Base-by-base conservation (phyloP, 2,888 invertebrate genomes). In the Syritta pipiens region DNA sequence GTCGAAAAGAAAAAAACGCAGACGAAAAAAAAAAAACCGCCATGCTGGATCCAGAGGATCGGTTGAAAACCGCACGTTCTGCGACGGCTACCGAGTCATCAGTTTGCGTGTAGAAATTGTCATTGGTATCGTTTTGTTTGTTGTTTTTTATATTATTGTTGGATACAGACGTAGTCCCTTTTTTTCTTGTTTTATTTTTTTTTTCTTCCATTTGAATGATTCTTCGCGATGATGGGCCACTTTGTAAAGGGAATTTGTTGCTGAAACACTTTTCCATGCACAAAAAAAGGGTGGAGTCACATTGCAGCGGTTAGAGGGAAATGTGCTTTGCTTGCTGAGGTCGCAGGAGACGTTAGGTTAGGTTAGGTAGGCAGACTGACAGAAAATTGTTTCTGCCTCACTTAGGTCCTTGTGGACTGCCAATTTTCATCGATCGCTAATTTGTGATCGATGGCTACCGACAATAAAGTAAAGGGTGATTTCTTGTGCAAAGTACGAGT, bases 51-150 rank as follows among this genome's bases (percentile, higher is more conserved):
- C 59, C 46, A 32, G 30, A 32, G 24, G 59, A 60, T 44, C 59
- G 24, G 46, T 9, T 30, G n/a, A n/a, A 28, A 44, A 42, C 42
- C 28, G 7, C 48, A 48, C 48, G 48, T 44, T 12, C 5, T 4
- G 14, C 48, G n/a, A 14, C 12, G 44, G 59, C 46, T 46, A 60
- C 59, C 32, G 46, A 30, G 44, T 35, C 46, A 46, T 46, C 59
- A 24, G 19, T 46, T 30, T 28, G 26, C 17, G 19, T 48, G n/a
- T 48, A 48, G 12, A 53, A 53, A 37, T 53, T 53, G 35, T 53
- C 53, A 53, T 53, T 53, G 30, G 30, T 30, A 51, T 51, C 51
- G 53, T 35, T 53, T 53, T 53, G 53, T 35, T 49, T 51, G 32
- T 22, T 12, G 30, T 35, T 53, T n/a, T n/a, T n/a, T n/a, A n/a